Evolutionary conservation across 2,113 vertebrate species (phyloP).

Genomic region (Laticauda colubrina): DNA sequence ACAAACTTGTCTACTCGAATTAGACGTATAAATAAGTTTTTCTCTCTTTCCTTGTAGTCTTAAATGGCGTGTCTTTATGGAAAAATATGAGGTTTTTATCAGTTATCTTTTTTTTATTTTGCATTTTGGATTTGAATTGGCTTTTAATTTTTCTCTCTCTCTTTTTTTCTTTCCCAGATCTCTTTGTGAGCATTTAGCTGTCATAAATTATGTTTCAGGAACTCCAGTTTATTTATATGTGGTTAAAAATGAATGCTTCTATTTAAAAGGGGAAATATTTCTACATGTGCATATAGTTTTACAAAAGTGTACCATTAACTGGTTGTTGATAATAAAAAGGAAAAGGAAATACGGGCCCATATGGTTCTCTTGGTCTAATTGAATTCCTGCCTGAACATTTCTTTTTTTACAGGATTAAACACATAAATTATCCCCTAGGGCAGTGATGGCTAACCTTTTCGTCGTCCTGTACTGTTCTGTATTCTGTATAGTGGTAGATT

Average conservation of each 20-base stretch:
- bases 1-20: slow-evolving; percentile 87
- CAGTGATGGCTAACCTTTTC: too few relatives aligned
- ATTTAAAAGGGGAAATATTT: slow-evolving; percentile 99
- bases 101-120: slow-evolving; percentile 68
- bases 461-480: too few relatives aligned
- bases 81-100: slow-evolving; percentile 82
- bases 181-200: slow-evolving; percentile 87
- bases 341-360: slow-evolving; percentile 72
- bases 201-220: slow-evolving; percentile 90
- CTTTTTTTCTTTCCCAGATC: slow-evolving; percentile 59
- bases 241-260: slow-evolving; percentile 98
- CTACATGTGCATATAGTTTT: slow-evolving; percentile 99
- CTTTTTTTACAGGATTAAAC: not conserved
- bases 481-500: too few relatives aligned
- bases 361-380: slow-evolving; percentile 45
- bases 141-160: slow-evolving; percentile 67
- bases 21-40: slow-evolving; percentile 87
- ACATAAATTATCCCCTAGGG: not conserved
- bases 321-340: slow-evolving; percentile 99
- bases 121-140: slow-evolving; percentile 73
- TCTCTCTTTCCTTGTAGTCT: slow-evolving; percentile 84
- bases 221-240: slow-evolving; percentile 98
- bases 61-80: slow-evolving; percentile 86
- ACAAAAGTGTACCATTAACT: slow-evolving; percentile 99
- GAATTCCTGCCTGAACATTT: not conserved